Evolutionary conservation across 2,113 vertebrate genomes (phyloP).

Genomic region (Hippotragus niger): DNA sequence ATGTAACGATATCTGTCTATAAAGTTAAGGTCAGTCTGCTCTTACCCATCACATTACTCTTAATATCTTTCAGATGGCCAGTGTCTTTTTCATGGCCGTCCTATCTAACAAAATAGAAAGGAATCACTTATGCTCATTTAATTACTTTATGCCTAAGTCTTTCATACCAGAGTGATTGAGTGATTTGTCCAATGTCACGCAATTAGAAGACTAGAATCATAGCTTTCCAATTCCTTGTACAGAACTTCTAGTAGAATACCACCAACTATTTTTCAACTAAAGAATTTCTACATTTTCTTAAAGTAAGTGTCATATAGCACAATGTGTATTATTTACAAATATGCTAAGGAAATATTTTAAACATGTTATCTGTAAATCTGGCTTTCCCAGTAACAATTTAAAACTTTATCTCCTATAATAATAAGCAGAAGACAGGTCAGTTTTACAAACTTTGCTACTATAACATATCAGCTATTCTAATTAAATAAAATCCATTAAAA

Average conservation of each 20-base stretch:
- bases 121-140: background rate
- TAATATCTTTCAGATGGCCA: conserved; percentile 13
- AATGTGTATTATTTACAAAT: conserved; percentile 4
- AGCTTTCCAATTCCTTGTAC: background rate
- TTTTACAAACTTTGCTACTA: conserved; percentile 28
- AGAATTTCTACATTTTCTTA: background rate
- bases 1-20: background rate
- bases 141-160: background rate
- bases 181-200: background rate
- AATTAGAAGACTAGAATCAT: background rate
- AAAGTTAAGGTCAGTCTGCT: conserved; percentile 10
- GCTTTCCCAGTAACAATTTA: background rate
- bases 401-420: background rate
- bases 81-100: background rate
- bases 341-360: background rate
- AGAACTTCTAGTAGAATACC: background rate
- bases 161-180: background rate
- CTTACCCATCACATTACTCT: conserved; percentile 5
- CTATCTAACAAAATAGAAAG: conserved; percentile 37
- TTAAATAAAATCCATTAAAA: background rate
- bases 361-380: background rate
- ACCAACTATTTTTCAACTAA: background rate
- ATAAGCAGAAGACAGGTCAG: background rate
- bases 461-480: background rate
- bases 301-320: background rate